Conservation (phyloP, 2,113 vertebrate genomes). For the Meles meles region DNA sequence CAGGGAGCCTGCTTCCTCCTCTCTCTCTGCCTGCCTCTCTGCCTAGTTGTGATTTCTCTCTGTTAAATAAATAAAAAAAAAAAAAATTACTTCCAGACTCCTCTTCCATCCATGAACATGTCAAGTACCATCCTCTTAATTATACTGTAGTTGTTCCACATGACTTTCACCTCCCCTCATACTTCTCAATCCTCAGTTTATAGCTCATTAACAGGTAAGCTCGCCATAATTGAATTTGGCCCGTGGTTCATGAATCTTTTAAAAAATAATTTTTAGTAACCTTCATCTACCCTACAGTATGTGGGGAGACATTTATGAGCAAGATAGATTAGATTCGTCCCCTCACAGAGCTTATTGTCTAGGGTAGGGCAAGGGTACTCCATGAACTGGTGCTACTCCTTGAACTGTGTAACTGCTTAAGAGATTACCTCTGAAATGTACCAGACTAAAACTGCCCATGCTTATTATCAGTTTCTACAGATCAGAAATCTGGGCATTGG, state of each 20-base stretch:
- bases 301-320: neutral
- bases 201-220: neutral
- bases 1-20: too few relatives aligned
- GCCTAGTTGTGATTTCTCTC: too few relatives aligned
- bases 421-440: neutral
- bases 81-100: neutral
- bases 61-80: too few relatives aligned
- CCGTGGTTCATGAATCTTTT: neutral
- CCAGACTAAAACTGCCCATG: neutral
- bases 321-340: neutral
- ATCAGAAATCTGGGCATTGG: neutral
- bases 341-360: neutral
- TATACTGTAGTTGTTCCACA: neutral
- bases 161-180: neutral
- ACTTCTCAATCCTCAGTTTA: neutral
- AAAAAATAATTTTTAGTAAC: neutral
- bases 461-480: neutral
- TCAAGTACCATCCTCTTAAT: neutral
- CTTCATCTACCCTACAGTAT: neutral
- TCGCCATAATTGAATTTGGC: neutral
- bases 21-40: too few relatives aligned
- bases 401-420: neutral
- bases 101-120: neutral
- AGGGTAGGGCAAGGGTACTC: neutral
- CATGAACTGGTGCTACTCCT: neutral